Evolutionary conservation across 2,797 vertebrate species (phyloP).

Genomic region (Bradypodion ventrale): DNA sequence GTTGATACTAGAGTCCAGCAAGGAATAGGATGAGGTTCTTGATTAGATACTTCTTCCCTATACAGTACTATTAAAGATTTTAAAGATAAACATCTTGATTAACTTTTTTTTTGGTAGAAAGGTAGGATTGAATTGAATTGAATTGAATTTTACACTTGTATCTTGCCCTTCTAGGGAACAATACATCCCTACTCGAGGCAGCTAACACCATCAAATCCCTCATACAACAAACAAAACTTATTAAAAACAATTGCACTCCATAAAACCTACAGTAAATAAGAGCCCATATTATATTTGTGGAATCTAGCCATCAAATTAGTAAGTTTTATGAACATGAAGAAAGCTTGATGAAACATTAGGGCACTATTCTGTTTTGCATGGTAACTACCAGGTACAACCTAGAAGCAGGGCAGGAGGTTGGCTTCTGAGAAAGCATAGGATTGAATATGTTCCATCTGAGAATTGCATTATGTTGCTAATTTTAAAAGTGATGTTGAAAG

Average conservation of each 20-base stretch:
- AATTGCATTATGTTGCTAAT: not conserved
- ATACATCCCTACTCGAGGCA: too few relatives aligned
- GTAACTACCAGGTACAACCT: too few relatives aligned
- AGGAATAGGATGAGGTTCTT: not conserved
- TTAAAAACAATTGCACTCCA: too few relatives aligned
- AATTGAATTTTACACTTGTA: too few relatives aligned
- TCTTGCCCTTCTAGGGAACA: too few relatives aligned
- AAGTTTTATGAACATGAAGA: not conserved
- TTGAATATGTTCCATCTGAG: not conserved
- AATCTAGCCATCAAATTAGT: too few relatives aligned
- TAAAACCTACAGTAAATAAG: too few relatives aligned
- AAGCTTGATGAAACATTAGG: not conserved
- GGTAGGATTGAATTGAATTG: too few relatives aligned
- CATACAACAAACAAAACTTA: too few relatives aligned
- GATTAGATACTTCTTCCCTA: not conserved
- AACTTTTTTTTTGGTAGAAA: not conserved
- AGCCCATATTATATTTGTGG: too few relatives aligned
- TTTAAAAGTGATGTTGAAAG: too few relatives aligned
- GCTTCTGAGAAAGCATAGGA: not conserved
- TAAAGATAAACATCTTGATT: not conserved
- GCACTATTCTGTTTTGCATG: not conserved
- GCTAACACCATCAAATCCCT: too few relatives aligned
- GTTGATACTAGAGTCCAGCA: not conserved
- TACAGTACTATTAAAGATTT: not conserved
- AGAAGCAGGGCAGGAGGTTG: not conserved